Percentiles rank a stretch among this genome's conserved stretches.
Evolutionary conservation across 1,140 invertebrate species (phyloP).

Genomic region (Vollenhovia emeryi): DNA sequence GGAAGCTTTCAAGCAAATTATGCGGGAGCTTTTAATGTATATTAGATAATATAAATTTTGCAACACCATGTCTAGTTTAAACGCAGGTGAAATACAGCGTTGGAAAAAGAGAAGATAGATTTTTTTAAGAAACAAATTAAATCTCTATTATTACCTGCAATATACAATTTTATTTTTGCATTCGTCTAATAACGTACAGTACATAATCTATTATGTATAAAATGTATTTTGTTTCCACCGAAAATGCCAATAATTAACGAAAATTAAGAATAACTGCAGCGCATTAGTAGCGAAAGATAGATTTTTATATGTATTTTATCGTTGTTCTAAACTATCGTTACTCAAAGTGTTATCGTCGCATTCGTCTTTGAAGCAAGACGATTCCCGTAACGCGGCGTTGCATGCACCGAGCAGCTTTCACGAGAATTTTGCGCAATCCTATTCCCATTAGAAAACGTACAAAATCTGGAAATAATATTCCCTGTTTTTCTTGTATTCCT

Average conservation of each 20-base stretch:
- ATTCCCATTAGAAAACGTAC: slow-evolving; percentile 21
- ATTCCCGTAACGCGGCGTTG: background rate
- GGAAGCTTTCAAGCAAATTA: slow-evolving; percentile 7
- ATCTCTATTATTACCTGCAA: slow-evolving; percentile 22
- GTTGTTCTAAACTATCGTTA: background rate
- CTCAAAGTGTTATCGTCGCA: background rate
- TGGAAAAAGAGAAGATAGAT: background rate
- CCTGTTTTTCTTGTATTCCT: background rate
- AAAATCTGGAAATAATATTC: slow-evolving; percentile 53
- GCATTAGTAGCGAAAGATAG: background rate
- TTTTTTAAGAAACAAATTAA: background rate
- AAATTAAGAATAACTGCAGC: background rate
- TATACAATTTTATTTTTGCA: background rate
- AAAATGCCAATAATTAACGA: background rate
- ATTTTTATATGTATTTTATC: background rate
- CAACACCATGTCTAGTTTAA: background rate
- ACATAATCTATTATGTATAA: background rate
- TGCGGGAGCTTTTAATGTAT: background rate
- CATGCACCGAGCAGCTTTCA: background rate
- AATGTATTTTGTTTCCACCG: background rate
- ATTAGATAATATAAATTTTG: slow-evolving; percentile 24
- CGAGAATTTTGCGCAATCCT: slow-evolving; percentile 7
- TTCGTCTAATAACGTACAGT: background rate
- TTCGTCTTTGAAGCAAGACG: background rate
- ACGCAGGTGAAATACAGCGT: background rate